Conservation (phyloP, 2,113 vertebrate species). For the Lethenteron camtschaticum region DNA sequence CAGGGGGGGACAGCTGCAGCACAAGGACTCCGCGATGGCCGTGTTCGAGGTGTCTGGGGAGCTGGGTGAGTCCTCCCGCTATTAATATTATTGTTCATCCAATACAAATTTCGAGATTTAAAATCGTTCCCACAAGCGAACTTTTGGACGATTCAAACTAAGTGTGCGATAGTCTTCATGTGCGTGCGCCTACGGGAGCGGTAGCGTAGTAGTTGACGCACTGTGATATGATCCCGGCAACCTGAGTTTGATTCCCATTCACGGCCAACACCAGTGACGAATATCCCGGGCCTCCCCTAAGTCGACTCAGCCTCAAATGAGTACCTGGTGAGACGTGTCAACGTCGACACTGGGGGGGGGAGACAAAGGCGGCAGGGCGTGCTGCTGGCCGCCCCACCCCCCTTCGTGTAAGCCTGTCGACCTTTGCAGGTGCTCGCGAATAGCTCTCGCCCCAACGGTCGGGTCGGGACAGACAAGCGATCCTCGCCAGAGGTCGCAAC, state of each 20-base stretch:
- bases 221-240: neutral
- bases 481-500: too few species aligned
- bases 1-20: conserved; percentile 38
- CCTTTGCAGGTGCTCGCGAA: neutral
- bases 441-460: neutral
- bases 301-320: neutral
- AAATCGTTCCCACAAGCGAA: neutral
- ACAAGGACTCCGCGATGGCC: conserved; percentile 71
- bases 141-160: neutral
- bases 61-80: conserved; percentile 40
- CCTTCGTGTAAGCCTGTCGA: neutral
- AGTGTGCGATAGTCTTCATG: neutral
- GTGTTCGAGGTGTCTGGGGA: conserved; percentile 71
- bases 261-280: too few species aligned
- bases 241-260: neutral
- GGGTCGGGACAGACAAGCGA: neutral
- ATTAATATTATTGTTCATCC: too few species aligned
- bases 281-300: too few species aligned
- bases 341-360: neutral
- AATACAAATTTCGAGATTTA: too few species aligned
- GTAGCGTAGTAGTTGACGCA: neutral
- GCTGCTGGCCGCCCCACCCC: conserved; percentile 7
- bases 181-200: neutral
- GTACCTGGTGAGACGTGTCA: neutral
- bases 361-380: neutral